phyloP scores from a whole-genome alignment of 2,888 invertebrate species.

The Nipponacmea schrenckii region DNA sequence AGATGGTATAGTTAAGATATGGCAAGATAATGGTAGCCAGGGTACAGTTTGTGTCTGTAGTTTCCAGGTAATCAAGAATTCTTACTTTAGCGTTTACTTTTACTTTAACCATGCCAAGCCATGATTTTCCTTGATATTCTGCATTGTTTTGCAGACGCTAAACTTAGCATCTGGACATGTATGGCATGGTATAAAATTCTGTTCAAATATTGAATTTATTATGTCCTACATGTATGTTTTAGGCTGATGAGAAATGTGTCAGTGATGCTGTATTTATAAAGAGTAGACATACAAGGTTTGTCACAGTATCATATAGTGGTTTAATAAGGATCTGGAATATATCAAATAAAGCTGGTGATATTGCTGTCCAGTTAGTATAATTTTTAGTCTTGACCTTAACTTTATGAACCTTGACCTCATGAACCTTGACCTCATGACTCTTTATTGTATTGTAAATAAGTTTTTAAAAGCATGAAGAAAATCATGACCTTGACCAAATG shows the following conservation, averaged over 20 bases:
- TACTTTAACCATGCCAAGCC: too few relatives aligned
- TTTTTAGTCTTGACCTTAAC: background rate
- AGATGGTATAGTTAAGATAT: constrained; percentile 50
- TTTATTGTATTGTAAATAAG: too few relatives aligned
- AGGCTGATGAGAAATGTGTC: constrained; percentile 59
- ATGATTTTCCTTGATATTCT: too few relatives aligned
- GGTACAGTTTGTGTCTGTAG: constrained; percentile 23
- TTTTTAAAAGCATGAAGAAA: too few relatives aligned
- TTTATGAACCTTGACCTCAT: background rate
- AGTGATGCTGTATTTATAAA: constrained; percentile 49
- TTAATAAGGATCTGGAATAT: constrained; percentile 46
- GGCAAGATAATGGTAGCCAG: constrained; percentile 26
- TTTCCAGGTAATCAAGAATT: constrained; percentile 24
- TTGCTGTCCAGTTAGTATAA: constrained; percentile 31
- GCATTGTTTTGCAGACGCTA: too few relatives aligned
- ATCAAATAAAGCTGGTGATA: constrained; percentile 26
- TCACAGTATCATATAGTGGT: constrained; percentile 55
- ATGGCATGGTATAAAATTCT: background rate
- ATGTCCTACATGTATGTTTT: too few relatives aligned
- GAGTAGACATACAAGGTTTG: constrained; percentile 22
- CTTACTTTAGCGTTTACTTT: too few relatives aligned
- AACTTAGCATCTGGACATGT: background rate
- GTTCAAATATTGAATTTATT: background rate
- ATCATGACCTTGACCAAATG: too few relatives aligned
- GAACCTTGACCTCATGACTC: background rate